Evolutionary conservation across 35 echinoderm and acorn worm species (phyloP).

Genomic region (Apostichopus californicus): DNA sequence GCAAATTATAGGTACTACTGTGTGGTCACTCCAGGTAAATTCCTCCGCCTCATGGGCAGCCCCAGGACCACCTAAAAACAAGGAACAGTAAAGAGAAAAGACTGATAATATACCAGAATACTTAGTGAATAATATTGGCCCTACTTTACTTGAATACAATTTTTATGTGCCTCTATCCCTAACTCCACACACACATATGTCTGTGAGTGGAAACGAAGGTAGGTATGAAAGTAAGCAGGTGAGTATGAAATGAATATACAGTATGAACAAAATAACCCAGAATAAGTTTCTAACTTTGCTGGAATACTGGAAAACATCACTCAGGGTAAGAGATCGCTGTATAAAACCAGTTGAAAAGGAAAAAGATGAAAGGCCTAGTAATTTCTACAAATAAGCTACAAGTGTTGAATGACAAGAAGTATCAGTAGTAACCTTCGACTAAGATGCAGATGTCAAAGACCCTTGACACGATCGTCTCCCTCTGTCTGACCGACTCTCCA

Average conservation of each 20-base stretch:
- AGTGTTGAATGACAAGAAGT: neutral
- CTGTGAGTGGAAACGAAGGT: no score
- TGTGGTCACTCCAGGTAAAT: conserved; percentile 98
- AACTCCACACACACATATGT: no score
- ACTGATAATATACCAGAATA: neutral
- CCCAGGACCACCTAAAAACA: conserved; percentile 81
- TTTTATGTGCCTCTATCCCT: neutral
- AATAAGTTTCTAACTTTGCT: no score
- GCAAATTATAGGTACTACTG: conserved; percentile 90
- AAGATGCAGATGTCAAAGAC: conserved; percentile 98
- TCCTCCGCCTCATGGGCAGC: conserved; percentile 99
- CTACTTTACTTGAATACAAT: no score
- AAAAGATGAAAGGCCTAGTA: no score
- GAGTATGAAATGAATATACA: no score
- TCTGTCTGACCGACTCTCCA: conserved; percentile 86
- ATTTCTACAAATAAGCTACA: no score
- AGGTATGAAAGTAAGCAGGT: neutral
- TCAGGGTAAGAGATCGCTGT: no score
- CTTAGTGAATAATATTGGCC: neutral
- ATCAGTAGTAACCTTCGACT: conserved; percentile 73
- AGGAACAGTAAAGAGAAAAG: neutral
- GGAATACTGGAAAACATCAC: no score
- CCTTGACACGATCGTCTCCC: conserved; percentile 87
- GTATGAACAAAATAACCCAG: no score
- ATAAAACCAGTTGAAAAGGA: no score